phyloP scores from a whole-genome alignment of 2,888 invertebrate species.

The Cremastinae sp. region DNA sequence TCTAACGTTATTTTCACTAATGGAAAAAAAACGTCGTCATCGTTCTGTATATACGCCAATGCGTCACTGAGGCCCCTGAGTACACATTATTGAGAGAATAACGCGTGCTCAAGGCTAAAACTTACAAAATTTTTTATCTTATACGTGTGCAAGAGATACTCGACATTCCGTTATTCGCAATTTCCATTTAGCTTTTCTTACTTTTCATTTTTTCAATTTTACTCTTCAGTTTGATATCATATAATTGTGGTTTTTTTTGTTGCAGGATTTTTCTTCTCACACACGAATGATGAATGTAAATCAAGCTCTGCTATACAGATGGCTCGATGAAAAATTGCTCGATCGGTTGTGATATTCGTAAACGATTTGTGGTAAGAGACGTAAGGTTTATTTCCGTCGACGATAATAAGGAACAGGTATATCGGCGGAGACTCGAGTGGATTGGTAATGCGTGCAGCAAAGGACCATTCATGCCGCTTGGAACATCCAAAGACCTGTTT shows the following conservation, averaged over 20 bases:
- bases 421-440: slow-evolving; percentile 31
- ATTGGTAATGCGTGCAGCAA: slow-evolving; percentile 22
- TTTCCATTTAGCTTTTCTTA: too few relatives aligned
- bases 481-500: slow-evolving; percentile 57
- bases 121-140: slow-evolving; percentile 5
- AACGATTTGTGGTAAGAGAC: not conserved
- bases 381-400: slow-evolving; percentile 24
- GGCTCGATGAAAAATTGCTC: too few relatives aligned
- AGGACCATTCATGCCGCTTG: slow-evolving; percentile 44
- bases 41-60: slow-evolving; percentile 52
- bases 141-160: slow-evolving; percentile 46
- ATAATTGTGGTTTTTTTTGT: too few relatives aligned
- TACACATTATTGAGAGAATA: not conserved
- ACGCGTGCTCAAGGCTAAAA: slow-evolving; percentile 35
- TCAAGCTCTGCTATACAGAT: too few relatives aligned
- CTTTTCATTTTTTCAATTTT: too few relatives aligned
- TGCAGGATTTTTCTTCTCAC: slow-evolving; percentile 38
- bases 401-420: slow-evolving; percentile 49
- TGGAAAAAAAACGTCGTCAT: slow-evolving; percentile 35
- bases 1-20: slow-evolving; percentile 28
- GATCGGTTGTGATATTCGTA: too few relatives aligned
- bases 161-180: slow-evolving; percentile 47
- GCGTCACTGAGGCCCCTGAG: slow-evolving; percentile 41
- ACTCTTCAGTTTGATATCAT: too few relatives aligned
- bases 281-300: too few relatives aligned